These are phyloP conservation scores for Sebastes taczanowskii DNA, from an alignment of 2,797 vertebrate species.

Conservation along the genomic window DNA sequence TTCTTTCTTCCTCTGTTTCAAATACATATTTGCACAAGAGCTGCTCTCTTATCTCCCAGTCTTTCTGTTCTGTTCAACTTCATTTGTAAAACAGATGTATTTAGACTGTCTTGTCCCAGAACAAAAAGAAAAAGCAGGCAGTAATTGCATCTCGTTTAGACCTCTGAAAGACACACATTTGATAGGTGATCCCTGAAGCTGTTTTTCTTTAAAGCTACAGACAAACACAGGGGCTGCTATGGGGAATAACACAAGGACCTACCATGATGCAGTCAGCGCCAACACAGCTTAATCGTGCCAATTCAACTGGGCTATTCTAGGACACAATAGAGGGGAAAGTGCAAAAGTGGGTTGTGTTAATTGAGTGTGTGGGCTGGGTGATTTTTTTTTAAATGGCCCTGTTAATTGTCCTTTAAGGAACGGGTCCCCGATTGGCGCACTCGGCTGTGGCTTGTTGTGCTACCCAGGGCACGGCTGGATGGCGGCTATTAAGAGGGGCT, in stretches of 20 bases:
- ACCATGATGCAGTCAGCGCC: conserved; percentile 55
- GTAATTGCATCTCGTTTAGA: conserved; percentile 72
- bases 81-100: conserved; percentile 57
- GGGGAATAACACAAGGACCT: conserved; percentile 51
- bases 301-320: conserved; percentile 68
- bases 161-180: conserved; percentile 58
- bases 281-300: conserved; percentile 66
- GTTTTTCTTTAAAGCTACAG: conserved; percentile 47
- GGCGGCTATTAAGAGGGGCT: conserved; percentile 59
- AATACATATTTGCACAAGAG: conserved; percentile 39
- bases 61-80: conserved; percentile 39
- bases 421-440: conserved; percentile 67
- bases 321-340: conserved; percentile 75
- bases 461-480: conserved; percentile 53
- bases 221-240: conserved; percentile 33
- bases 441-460: conserved; percentile 61
- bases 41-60: conserved; percentile 48
- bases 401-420: conserved; percentile 87
- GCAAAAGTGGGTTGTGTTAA: conserved; percentile 81
- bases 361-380: conserved; percentile 82
- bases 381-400: conserved; percentile 74
- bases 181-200: conserved; percentile 63
- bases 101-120: conserved; percentile 39
- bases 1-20: conserved; percentile 33
- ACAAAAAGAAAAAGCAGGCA: conserved; percentile 36